Base-by-base conservation (phyloP, 2,888 invertebrate species). In the Perdita meconis region DNA sequence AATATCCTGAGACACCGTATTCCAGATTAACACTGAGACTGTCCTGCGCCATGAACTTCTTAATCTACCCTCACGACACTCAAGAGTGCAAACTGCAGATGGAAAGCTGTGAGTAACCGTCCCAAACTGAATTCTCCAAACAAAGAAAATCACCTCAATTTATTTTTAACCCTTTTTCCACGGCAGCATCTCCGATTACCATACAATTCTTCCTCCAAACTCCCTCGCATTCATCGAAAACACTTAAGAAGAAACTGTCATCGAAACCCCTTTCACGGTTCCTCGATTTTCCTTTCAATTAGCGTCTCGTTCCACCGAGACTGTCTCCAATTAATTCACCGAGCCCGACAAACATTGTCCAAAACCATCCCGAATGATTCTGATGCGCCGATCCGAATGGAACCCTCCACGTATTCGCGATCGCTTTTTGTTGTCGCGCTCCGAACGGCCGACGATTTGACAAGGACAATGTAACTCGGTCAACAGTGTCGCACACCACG, bases 11-110 rank as follows among this genome's bases (percentile, higher is more conserved):
- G 19, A 10, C 22, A 19, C 19, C 19, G 50, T 74, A 71, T 75
- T 93, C 60, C 90, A 95, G 95, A 88, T 91, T 98, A 84, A 98
- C 98, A 0, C 92, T 98, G 78, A 96, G 96, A 81, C 93, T 98
- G 38, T 98, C 97, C 0, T 98, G 98, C 89, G 97, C 97, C 0
- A 98, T 98, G 98, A 97, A 98, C 92, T 97, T 98, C 92, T 95
- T 97, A 88, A 97, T 97, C 89, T 98, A 98, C 92, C 98, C 98
- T 0, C 98, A 98, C 89, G 98, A 98, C 89, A 97, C 97, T 0
- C 98, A 98, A 93, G 97, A 97, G 92, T 98, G 98, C 91, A 97
- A 97, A 93, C 94, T 98, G 78, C 97, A 98, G 93, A 97, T 98
- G 96, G 98, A 98, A 92, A 98, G 98, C 92, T 93, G 98, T 98